Base-by-base conservation (phyloP, 2,797 vertebrate genomes). In the Hipposideros larvatus region DNA sequence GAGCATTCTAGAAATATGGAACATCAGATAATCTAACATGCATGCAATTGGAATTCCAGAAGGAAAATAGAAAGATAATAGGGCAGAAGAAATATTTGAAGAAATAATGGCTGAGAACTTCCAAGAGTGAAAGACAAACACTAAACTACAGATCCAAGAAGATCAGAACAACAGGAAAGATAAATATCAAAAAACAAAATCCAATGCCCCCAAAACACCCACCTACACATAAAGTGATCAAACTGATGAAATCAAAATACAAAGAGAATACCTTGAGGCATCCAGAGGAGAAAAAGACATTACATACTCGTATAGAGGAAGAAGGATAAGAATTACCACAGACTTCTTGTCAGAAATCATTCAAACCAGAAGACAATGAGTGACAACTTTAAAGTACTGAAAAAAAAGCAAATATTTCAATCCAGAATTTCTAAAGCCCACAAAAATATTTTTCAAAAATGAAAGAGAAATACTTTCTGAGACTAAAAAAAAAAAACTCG, bases 391-490 rank as follows among this genome's bases (percentile, higher is more conserved):
- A 78, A 97, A 84, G 21, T 53, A 2, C 48, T 73, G 48, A 61
- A 89, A 86, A 26, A 80, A 82, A 70, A 75, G 31, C n/a, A 73
- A 51, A 51, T 51, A 28, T 83, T 82, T 87, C 77, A 84, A 78
- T 22, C 53, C 46, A 59, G 61, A 78, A 78, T 77, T 68, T 94
- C 61, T 90, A 75, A 77, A 77, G 24, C 51, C 48, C 24, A 80
- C 28, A 66, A 55, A 88, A 88, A 43, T 55, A 53, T 28, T 65
- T 95, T 87, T 93, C 57, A 91, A 83, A 93, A 95, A 59, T 66
- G 77, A 80, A 92, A 48, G 51, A 51, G n/a, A 80, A 92, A 61
- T 75, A 53, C 26, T 68, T 85, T 57, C 37, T 95, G 66, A 92
- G 82, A 79, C 59, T 84, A 80, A 53, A 43, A 77, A 66, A 78